A percentile compares a stretch with the other conserved stretches of the same genome.
Conservation (phyloP, 2,113 vertebrate species). For the Oncorhynchus keta region DNA sequence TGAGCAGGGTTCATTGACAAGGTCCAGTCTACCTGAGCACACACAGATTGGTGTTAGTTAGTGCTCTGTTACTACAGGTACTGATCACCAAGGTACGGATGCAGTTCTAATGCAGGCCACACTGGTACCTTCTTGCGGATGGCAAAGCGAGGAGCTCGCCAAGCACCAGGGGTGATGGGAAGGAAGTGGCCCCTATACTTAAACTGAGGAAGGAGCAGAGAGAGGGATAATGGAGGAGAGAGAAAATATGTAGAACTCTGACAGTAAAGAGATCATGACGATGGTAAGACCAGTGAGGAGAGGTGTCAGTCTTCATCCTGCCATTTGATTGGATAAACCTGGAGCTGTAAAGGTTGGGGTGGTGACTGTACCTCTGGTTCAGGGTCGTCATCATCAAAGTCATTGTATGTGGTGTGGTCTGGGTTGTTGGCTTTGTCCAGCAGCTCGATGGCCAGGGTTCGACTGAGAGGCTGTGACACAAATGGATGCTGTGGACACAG, state of each 20-base stretch:
- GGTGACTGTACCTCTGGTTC: constrained; percentile 80
- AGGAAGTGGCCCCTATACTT: constrained; percentile 78
- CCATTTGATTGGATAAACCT: background rate
- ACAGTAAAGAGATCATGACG: background rate
- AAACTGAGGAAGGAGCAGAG: constrained; percentile 65
- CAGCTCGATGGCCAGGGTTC: constrained; percentile 93
- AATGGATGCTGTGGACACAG: constrained; percentile 84
- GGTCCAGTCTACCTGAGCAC: background rate
- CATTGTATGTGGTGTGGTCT: constrained; percentile 90
- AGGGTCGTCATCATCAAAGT: constrained; percentile 95
- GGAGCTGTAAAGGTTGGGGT: background rate
- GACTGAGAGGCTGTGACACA: constrained; percentile 91
- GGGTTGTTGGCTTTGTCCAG: constrained; percentile 97
- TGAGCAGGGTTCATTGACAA: background rate
- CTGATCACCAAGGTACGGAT: constrained; percentile 9
- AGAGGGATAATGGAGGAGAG: background rate
- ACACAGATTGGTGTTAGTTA: background rate
- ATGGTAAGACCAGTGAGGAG: constrained; percentile 5
- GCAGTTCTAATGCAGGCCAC: constrained; percentile 53
- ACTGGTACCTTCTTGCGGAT: constrained; percentile 75
- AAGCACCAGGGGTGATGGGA: constrained; percentile 72
- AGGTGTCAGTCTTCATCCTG: background rate
- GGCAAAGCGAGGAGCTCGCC: constrained; percentile 71
- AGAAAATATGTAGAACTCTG: constrained; percentile 1
- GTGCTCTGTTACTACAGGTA: background rate